Percentiles rank a stretch among this genome's conserved stretches.
These are phyloP conservation scores for Drosophila nr. perissopoda DNA, from an alignment of 2,888 invertebrate species.

Conservation along the genomic window DNA sequence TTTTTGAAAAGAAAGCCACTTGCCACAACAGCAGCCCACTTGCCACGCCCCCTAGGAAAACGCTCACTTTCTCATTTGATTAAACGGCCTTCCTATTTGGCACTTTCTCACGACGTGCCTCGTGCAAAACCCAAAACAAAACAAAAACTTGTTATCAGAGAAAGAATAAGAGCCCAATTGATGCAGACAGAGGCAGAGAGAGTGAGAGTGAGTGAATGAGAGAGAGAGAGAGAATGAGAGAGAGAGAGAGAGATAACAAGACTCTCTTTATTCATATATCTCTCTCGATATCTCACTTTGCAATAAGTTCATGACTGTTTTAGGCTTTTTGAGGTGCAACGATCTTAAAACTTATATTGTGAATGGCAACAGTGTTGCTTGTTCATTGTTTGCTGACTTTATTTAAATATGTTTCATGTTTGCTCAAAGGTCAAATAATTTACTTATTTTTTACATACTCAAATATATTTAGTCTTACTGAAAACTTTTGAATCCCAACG, in stretches of 20 bases:
- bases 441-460: not conserved
- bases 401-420: not conserved
- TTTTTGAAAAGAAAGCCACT: slow-evolving; percentile 21
- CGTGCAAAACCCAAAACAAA: slow-evolving; percentile 36
- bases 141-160: slow-evolving; percentile 63
- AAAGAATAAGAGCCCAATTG: slow-evolving; percentile 6
- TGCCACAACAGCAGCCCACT: slow-evolving; percentile 2
- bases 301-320: slow-evolving; percentile 14
- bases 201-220: not conserved
- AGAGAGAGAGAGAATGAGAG: not conserved
- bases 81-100: slow-evolving; percentile 66
- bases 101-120: slow-evolving; percentile 72
- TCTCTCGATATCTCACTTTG: slow-evolving; percentile 32
- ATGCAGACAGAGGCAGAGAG: not conserved
- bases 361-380: slow-evolving; percentile 13
- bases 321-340: slow-evolving; percentile 31
- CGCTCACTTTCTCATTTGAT: slow-evolving; percentile 68
- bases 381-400: not conserved
- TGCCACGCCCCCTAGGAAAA: slow-evolving; percentile 28
- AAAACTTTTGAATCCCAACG: not conserved
- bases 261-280: not conserved
- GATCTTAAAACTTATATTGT: slow-evolving; percentile 31
- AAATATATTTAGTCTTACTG: not conserved
- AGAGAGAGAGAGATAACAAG: not conserved
- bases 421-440: not conserved